Base-by-base conservation (phyloP, 2,888 invertebrate species). In the Lasioglossum figueresi region DNA sequence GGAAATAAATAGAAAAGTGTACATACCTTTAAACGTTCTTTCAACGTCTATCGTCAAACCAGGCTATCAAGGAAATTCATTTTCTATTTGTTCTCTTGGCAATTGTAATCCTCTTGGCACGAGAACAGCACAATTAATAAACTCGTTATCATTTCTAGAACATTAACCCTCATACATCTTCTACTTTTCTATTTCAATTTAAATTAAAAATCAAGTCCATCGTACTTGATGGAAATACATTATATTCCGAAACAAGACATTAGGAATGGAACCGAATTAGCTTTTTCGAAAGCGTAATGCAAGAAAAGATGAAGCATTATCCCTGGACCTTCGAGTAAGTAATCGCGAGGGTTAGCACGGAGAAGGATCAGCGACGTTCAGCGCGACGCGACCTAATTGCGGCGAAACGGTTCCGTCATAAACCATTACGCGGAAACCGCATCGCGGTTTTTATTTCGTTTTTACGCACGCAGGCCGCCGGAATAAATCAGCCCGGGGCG, bases 401-500 rank as follows among this genome's bases (percentile, higher is more conserved):
- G n/a, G 63, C 76, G 76, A 52, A 52, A 52, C 52, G 52, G 23
- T 52, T 52, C 52, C 52, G n/a, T 52, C 52, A 76, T 66, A 45
- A 76, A 63, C 63, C 66, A 34, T 76, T 52, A 52, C 66, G 34
- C 43, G 23, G 66, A 31, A 66, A 66, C 34, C 31, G 8, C 48
- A 0, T 66, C 40, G 48, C 52, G 52, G 34, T 70, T 63, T 79
- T 79, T 79, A 72, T 48, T 59, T 63, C 72, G 31, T 59, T 82
- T 66, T 82, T 74, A 74, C 74, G 48, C 45, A 31, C 34, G 27
- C 59, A 27, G 23, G 31, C 6, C 1, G 12, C n/a, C 40, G 34
- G 59, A 43, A 85, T 80, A 79, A 82, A 85, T 76, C 63, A 73
- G 37, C 31, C 43, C 56, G 23, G 4, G n/a, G 40, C 27, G 56